Conservation (phyloP, 1,140 invertebrate genomes). For the Drosophila saltans region DNA sequence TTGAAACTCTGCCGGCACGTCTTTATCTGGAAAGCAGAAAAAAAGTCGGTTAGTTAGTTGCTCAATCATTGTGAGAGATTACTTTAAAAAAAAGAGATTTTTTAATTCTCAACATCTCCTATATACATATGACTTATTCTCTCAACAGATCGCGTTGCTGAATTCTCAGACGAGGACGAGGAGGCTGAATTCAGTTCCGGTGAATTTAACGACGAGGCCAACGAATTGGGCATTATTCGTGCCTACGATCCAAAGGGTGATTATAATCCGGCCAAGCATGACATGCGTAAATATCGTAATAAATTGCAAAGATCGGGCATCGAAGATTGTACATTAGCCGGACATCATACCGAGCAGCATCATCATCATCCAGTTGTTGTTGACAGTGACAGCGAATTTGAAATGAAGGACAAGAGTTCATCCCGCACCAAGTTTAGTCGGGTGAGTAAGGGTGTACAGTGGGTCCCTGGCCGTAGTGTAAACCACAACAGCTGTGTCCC, state of each 20-base stretch:
- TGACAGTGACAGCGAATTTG: slow-evolving; percentile 85
- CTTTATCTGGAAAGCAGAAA: not conserved
- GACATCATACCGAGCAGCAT: slow-evolving; percentile 64
- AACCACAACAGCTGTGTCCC: slow-evolving; percentile 51
- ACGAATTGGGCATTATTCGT: slow-evolving; percentile 74
- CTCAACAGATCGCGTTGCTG: slow-evolving; percentile 85
- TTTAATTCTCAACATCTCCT: not conserved
- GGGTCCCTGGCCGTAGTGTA: slow-evolving; percentile 33
- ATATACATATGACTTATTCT: slow-evolving; percentile 1
- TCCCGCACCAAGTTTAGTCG: slow-evolving; percentile 83
- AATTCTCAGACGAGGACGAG: slow-evolving; percentile 88
- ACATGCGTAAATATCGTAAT: slow-evolving; percentile 83
- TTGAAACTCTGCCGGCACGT: slow-evolving; percentile 14
- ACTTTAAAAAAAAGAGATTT: not conserved
- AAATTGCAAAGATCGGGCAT: slow-evolving; percentile 81
- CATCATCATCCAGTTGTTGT: slow-evolving; percentile 62
- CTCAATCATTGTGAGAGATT: not conserved
- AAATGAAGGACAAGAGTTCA: slow-evolving; percentile 84
- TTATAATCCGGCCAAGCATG: slow-evolving; percentile 82
- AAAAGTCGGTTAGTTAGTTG: not conserved
- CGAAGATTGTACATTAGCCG: slow-evolving; percentile 74
- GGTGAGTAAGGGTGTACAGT: slow-evolving; percentile 59
- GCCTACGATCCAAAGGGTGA: slow-evolving; percentile 79
- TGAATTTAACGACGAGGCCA: slow-evolving; percentile 86
- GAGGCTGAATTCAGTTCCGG: slow-evolving; percentile 88